Conservation (phyloP, 2,797 vertebrate genomes). For the Gallirallus australis region DNA sequence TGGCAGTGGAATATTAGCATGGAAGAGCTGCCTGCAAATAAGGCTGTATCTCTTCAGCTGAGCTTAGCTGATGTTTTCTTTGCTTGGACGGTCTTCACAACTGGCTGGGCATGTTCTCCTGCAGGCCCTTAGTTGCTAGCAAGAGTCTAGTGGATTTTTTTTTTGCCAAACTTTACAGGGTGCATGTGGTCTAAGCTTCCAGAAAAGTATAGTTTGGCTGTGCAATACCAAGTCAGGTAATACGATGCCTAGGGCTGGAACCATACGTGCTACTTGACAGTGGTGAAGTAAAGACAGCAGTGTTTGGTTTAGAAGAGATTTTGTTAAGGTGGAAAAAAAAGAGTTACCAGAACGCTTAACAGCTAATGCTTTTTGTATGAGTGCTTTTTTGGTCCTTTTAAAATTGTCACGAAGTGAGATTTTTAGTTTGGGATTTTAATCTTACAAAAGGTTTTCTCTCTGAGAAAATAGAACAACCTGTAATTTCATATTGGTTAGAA, state of each 20-base stretch:
- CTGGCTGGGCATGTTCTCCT: neutral
- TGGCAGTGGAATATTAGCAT: fast-evolving
- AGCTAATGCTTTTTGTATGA: neutral
- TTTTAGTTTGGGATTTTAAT: neutral
- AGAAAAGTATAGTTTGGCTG: neutral
- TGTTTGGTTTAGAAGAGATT: neutral
- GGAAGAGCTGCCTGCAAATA: neutral
- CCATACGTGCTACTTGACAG: neutral
- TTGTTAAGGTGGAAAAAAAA: neutral
- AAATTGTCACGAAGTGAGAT: neutral
- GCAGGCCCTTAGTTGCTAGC: neutral
- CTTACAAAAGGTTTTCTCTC: neutral
- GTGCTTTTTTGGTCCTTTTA: neutral
- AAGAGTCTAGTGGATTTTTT: neutral
- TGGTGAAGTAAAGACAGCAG: neutral
- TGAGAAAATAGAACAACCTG: neutral
- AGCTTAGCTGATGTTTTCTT: neutral
- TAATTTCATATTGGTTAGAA: neutral
- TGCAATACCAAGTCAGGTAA: neutral
- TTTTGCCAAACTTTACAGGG: neutral
- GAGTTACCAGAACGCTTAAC: neutral
- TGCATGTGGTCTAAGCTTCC: neutral
- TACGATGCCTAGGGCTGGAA: neutral
- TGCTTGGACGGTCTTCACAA: neutral
- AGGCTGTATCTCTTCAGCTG: neutral